A percentile compares a stretch with the other conserved stretches of the same genome.
Evolutionary conservation across 2,113 vertebrate species (phyloP).

Genomic region (Myrmecobius fasciatus): DNA sequence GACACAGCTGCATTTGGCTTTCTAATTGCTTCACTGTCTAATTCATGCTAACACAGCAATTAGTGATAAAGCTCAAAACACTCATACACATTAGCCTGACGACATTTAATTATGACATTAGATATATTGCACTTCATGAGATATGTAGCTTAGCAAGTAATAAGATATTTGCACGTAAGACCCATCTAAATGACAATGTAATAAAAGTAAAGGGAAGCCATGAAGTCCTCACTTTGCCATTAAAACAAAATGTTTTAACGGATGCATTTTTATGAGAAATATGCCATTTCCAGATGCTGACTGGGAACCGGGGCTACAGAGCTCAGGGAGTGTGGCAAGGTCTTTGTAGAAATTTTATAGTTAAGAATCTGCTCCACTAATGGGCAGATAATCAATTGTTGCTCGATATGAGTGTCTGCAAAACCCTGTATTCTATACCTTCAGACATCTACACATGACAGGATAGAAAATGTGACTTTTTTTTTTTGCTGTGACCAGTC

Average conservation of each 20-base stretch:
- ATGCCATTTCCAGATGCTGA: slow-evolving; percentile 68
- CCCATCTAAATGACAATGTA: slow-evolving; percentile 64
- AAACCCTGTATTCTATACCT: slow-evolving; percentile 32
- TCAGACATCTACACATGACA: slow-evolving; percentile 73
- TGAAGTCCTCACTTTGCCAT: slow-evolving; percentile 75
- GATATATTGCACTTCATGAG: slow-evolving; percentile 70
- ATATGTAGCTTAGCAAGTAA: slow-evolving; percentile 75
- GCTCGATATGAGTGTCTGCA: neutral
- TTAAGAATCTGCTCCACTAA: neutral
- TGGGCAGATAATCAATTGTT: neutral
- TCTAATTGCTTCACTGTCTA: slow-evolving; percentile 78
- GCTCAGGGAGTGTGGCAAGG: slow-evolving; percentile 43
- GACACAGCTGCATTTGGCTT: slow-evolving; percentile 71
- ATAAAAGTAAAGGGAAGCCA: slow-evolving; percentile 74
- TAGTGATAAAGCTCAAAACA: slow-evolving; percentile 82
- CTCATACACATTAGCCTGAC: slow-evolving; percentile 75
- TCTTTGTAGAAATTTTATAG: neutral
- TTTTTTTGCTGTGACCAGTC: slow-evolving; percentile 76
- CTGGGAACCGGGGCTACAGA: slow-evolving; percentile 23
- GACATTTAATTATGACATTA: slow-evolving; percentile 83
- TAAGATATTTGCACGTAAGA: slow-evolving; percentile 77
- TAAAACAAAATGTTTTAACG: slow-evolving; percentile 74
- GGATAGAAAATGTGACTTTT: slow-evolving; percentile 75
- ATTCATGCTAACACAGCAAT: slow-evolving; percentile 79
- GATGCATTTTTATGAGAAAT: slow-evolving; percentile 68